Conservation (phyloP, 2,113 vertebrate genomes). For the Panthera leo region DNA sequence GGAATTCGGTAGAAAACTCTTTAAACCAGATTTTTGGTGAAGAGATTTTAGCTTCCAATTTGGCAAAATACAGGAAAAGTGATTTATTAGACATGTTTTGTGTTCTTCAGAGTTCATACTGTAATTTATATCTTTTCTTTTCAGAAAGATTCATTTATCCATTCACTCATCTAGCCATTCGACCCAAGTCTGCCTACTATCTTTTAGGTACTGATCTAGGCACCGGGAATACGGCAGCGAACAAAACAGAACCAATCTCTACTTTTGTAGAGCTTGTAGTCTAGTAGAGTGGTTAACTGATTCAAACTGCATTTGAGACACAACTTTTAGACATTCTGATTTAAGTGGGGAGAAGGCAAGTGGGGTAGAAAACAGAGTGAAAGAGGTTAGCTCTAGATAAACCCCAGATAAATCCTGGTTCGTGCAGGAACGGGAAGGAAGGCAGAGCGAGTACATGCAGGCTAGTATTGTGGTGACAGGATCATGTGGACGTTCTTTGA, state of each 20-base stretch:
- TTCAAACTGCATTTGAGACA: background rate
- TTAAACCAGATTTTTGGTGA: background rate
- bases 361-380: background rate
- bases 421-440: background rate
- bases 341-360: background rate
- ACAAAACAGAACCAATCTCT: background rate
- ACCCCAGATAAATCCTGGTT: background rate
- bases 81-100: conserved; percentile 8
- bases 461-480: background rate
- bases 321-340: background rate
- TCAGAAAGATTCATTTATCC: background rate
- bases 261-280: background rate
- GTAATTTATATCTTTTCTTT: background rate
- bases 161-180: background rate
- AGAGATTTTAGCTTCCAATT: background rate
- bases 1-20: conserved; percentile 2
- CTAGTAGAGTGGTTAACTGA: background rate
- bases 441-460: background rate
- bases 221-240: background rate
- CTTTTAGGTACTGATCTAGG: background rate
- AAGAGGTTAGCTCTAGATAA: background rate
- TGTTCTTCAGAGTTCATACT: background rate
- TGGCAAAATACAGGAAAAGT: background rate
- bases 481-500: background rate
- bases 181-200: background rate